Conservation (phyloP, 2,113 vertebrate genomes). For the Colinus virginianus region DNA sequence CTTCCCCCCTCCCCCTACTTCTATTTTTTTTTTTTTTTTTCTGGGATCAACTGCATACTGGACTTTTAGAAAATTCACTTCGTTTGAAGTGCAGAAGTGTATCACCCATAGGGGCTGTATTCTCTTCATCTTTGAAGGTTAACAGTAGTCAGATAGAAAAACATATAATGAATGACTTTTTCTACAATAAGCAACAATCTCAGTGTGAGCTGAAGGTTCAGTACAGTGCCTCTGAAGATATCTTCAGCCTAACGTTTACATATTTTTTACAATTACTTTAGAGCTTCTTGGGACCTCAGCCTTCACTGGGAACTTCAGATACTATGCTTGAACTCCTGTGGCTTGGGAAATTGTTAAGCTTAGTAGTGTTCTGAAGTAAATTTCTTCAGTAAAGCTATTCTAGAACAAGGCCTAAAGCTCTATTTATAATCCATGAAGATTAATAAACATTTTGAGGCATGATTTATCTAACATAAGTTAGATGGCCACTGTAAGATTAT, state of each 20-base stretch:
- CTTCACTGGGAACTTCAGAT: neutral
- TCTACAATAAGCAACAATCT: neutral
- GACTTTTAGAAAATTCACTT: neutral
- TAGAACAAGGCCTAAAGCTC: neutral
- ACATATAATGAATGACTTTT: neutral
- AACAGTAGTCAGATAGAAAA: neutral
- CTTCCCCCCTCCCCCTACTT: too few species aligned
- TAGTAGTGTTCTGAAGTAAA: neutral
- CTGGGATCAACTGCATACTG: accelerated
- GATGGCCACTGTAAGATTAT: neutral
- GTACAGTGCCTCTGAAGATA: neutral
- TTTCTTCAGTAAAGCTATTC: neutral
- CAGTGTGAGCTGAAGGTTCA: neutral
- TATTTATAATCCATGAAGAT: neutral
- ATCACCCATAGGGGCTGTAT: neutral
- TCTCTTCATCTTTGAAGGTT: neutral
- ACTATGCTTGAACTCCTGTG: accelerated
- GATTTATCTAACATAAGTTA: neutral
- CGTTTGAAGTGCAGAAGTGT: neutral
- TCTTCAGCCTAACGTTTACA: neutral
- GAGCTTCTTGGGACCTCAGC: neutral
- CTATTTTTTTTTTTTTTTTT: neutral
- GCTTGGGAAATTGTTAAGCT: neutral
- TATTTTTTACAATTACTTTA: neutral
- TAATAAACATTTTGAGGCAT: neutral